phyloP scores from a whole-genome alignment of 2,113 vertebrate genomes.

The Scalopus aquaticus region DNA sequence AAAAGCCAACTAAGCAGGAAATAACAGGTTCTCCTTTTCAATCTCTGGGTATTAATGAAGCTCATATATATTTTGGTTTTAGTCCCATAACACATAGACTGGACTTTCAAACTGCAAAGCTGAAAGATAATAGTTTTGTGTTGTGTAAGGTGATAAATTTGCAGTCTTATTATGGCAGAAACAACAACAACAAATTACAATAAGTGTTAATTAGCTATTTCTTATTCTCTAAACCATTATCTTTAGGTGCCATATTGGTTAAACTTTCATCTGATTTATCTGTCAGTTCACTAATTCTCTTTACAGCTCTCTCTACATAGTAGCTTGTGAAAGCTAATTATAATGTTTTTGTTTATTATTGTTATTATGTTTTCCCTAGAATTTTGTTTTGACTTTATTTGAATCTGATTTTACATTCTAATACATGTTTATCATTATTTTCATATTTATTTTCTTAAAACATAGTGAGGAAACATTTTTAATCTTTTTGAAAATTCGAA shows the following conservation, averaged over 20 bases:
- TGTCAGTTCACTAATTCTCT: conserved; percentile 19
- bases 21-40: neutral
- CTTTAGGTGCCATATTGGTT: neutral
- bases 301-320: neutral
- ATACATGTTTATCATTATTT: neutral
- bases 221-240: neutral
- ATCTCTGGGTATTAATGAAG: neutral
- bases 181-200: neutral
- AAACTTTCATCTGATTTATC: neutral
- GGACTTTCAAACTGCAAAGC: neutral
- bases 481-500: neutral
- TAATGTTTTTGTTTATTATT: neutral
- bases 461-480: neutral
- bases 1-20: neutral
- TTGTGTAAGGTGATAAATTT: neutral
- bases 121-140: neutral
- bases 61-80: neutral
- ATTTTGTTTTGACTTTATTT: neutral
- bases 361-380: neutral
- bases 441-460: neutral
- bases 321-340: neutral
- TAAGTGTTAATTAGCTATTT: neutral
- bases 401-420: neutral
- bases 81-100: neutral
- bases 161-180: neutral